These are phyloP conservation scores for Chymomyza costata DNA, from an alignment of 1,140 invertebrate species.

Conservation along the genomic window DNA sequence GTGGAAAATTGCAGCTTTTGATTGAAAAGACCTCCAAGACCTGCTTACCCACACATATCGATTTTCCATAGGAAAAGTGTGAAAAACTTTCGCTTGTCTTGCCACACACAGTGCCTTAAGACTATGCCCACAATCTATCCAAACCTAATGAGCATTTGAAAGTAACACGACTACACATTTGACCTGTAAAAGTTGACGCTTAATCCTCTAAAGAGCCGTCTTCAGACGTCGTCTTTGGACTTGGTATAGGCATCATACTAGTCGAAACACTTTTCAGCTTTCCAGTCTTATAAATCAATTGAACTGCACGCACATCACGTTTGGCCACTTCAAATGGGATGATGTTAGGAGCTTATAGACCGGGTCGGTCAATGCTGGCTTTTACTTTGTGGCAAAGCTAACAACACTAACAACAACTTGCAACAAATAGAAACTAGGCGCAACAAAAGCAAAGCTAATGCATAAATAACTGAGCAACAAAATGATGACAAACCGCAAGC, in stretches of 20 bases:
- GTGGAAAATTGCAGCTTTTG: too few relatives aligned
- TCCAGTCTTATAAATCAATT: slow-evolving; percentile 60
- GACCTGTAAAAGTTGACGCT: slow-evolving; percentile 15
- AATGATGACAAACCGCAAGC: slow-evolving; percentile 57
- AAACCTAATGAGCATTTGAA: background rate
- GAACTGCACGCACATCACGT: slow-evolving; percentile 48
- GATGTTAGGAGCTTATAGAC: too few relatives aligned
- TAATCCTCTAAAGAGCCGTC: slow-evolving; percentile 13
- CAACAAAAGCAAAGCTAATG: slow-evolving; percentile 12
- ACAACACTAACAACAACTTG: too few relatives aligned
- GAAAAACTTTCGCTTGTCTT: slow-evolving; percentile 45
- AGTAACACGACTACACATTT: too few relatives aligned
- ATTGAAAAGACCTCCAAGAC: too few relatives aligned
- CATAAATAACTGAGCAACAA: slow-evolving; percentile 40
- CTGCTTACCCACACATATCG: too few relatives aligned
- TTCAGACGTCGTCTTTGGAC: slow-evolving; percentile 12
- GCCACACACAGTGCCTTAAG: slow-evolving; percentile 27
- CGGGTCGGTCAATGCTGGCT: slow-evolving; percentile 1
- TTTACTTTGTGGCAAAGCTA: slow-evolving; percentile 6
- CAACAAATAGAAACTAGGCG: too few relatives aligned
- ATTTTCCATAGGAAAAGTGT: too few relatives aligned
- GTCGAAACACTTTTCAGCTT: too few relatives aligned
- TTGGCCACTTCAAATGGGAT: slow-evolving; percentile 40
- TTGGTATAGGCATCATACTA: too few relatives aligned
- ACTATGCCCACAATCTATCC: slow-evolving; percentile 4